A percentile compares a stretch with the other conserved stretches of the same genome.
These are phyloP conservation scores for Actinemys pallida DNA, from an alignment of 2,113 vertebrate genomes.

Conservation along the genomic window DNA sequence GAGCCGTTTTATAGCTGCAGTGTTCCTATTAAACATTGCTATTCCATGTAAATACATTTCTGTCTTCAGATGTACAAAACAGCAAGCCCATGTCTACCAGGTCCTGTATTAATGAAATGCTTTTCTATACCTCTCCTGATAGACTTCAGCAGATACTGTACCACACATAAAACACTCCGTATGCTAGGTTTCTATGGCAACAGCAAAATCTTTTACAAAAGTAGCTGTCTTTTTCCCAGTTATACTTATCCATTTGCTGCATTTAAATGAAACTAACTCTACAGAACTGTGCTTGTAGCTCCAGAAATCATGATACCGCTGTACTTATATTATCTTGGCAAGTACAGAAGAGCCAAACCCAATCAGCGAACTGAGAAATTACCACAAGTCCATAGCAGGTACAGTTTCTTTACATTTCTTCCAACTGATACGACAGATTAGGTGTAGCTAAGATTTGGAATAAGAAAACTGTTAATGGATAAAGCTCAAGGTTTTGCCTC, in stretches of 20 bases:
- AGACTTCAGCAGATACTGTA: not conserved
- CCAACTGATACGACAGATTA: not conserved
- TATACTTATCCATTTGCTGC: constrained; percentile 1
- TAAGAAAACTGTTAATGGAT: not conserved
- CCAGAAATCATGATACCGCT: not conserved
- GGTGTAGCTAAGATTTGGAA: not conserved
- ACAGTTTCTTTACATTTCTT: not conserved
- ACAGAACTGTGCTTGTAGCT: not conserved
- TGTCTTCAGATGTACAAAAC: not conserved
- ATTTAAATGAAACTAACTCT: constrained; percentile 22
- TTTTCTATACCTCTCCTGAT: not conserved
- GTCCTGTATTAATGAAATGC: not conserved
- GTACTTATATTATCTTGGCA: not conserved
- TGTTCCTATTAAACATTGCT: not conserved
- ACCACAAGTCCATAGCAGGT: not conserved
- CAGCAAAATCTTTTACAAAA: constrained; percentile 19
- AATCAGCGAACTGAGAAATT: not conserved
- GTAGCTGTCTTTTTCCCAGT: constrained; percentile 41
- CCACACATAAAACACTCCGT: not conserved
- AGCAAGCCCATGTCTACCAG: not conserved
- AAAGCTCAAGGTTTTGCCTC: not conserved
- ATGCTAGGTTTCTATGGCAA: constrained; percentile 66
- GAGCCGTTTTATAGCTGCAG: not conserved
- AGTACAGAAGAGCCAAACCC: not conserved
- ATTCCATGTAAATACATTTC: not conserved